Conservation (phyloP, 2,797 vertebrate genomes). For the Kryptolebias ocellatus region DNA sequence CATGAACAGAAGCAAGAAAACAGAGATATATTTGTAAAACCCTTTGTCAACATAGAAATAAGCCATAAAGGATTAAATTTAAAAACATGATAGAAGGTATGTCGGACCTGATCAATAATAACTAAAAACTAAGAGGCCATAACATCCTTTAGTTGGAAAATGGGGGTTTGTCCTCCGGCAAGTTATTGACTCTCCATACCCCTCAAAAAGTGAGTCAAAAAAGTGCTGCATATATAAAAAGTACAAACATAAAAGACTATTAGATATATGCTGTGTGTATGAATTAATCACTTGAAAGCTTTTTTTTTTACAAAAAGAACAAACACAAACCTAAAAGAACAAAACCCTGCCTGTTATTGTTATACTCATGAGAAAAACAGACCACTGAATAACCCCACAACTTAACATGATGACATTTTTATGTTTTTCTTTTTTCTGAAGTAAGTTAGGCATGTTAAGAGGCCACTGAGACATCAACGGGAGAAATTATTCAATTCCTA, state of each 20-base stretch:
- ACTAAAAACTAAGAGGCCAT: too few relatives aligned
- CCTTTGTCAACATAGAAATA: conserved; percentile 9
- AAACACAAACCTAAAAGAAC: not conserved
- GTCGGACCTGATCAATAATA: too few relatives aligned
- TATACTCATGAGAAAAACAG: conserved; percentile 1
- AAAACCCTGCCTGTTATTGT: not conserved
- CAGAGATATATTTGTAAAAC: conserved; percentile 23
- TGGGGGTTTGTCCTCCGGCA: too few relatives aligned
- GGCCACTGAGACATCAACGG: conserved; percentile 40
- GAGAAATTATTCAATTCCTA: conserved; percentile 52
- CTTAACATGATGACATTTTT: conserved; percentile 12
- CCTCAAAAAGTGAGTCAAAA: too few relatives aligned
- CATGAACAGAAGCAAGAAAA: conserved; percentile 6
- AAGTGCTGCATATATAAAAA: too few relatives aligned
- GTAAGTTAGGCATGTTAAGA: conserved; percentile 15
- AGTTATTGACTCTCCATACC: too few relatives aligned
- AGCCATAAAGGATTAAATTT: not conserved
- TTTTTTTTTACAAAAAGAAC: not conserved
- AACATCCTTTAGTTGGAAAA: too few relatives aligned
- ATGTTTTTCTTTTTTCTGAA: conserved; percentile 13
- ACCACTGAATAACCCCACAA: conserved; percentile 1
- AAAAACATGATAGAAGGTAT: not conserved
- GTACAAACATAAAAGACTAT: too few relatives aligned
- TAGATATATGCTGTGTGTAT: too few relatives aligned
- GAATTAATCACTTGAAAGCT: too few relatives aligned